Conservation (phyloP, 2,888 invertebrate species). For the Drosophila nigricruria region DNA sequence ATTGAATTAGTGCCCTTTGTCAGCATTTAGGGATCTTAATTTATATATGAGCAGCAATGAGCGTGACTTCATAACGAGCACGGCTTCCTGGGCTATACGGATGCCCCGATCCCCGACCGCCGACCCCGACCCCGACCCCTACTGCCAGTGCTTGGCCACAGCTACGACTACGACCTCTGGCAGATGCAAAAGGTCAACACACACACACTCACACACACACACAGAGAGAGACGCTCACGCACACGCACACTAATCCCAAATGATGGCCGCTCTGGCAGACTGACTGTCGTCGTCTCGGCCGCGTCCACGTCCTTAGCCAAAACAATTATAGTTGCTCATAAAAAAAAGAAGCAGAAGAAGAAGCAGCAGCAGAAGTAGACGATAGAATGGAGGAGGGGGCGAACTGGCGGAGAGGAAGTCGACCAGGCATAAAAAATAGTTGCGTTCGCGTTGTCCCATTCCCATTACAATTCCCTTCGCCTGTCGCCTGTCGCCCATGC, state of each 20-base stretch:
- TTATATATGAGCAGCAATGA: conserved; percentile 70
- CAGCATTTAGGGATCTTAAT: conserved; percentile 81
- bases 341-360: conserved; percentile 27
- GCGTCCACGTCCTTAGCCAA: conserved; percentile 51
- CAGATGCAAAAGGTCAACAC: conserved; percentile 78
- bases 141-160: conserved; percentile 23
- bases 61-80: conserved; percentile 80
- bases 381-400: not conserved
- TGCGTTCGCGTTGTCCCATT: conserved; percentile 30
- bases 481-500: not conserved
- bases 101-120: conserved; percentile 6
- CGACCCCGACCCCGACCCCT: not conserved
- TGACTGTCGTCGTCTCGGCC: conserved; percentile 65
- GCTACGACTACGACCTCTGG: conserved; percentile 69
- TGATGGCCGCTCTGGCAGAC: conserved; percentile 76
- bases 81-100: conserved; percentile 59
- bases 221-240: not conserved
- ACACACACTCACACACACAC: conserved; percentile 33
- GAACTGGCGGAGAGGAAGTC: conserved; percentile 51
- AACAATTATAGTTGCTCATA: conserved; percentile 59
- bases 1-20: conserved; percentile 81
- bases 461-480: not conserved
- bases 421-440: conserved; percentile 63
- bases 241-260: conserved; percentile 70
- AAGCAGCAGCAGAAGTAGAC: not conserved